Evolutionary conservation across 2,113 vertebrate species (phyloP).

Genomic region (Lepus europaeus): DNA sequence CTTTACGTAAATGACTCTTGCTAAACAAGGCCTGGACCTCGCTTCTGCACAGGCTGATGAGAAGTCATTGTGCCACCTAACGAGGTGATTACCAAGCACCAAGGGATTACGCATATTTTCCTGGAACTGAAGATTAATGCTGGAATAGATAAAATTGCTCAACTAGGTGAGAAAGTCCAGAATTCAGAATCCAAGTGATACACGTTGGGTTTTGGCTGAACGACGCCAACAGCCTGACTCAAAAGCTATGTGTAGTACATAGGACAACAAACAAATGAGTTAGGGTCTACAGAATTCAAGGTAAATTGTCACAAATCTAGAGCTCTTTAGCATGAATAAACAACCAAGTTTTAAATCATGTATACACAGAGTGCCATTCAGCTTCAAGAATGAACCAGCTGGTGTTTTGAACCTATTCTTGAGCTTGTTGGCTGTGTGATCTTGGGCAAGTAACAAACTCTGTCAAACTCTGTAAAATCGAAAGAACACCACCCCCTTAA

Average conservation of each 20-base stretch:
- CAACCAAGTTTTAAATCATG: background rate
- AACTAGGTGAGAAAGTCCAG: background rate
- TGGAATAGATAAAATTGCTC: background rate
- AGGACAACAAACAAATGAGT: background rate
- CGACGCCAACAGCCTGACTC: background rate
- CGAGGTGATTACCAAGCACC: background rate
- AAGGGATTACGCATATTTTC: background rate
- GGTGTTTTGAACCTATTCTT: background rate
- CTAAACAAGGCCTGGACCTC: background rate
- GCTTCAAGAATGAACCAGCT: background rate
- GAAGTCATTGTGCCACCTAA: background rate
- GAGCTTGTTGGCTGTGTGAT: background rate
- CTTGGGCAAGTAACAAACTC: background rate
- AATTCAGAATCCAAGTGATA: background rate
- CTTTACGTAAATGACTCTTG: slow-evolving; percentile 38
- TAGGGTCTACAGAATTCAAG: background rate
- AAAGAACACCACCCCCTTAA: background rate
- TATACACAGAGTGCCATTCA: background rate
- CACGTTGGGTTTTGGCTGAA: background rate
- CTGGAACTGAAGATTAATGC: slow-evolving; percentile 36
- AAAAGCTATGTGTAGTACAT: background rate
- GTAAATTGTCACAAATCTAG: background rate
- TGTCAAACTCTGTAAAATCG: background rate
- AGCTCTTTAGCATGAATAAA: background rate
- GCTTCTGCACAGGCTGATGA: background rate